phyloP scores from a whole-genome alignment of 2,113 vertebrate genomes.

The Eleginops maclovinus region DNA sequence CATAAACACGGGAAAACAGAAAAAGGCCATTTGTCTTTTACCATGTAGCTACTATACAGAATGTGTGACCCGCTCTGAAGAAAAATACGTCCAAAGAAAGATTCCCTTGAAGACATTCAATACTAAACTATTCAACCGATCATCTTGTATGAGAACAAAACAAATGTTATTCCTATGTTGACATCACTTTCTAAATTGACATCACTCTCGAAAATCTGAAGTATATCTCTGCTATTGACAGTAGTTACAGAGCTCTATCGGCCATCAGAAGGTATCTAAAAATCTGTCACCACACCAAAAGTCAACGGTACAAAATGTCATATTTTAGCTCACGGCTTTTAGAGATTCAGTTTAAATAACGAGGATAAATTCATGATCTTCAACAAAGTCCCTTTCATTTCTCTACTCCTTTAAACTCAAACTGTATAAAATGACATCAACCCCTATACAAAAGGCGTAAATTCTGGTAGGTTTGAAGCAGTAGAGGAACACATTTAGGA shows the following conservation, averaged over 20 bases:
- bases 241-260: slow-evolving; percentile 42
- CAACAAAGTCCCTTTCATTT: not conserved
- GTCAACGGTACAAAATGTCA: slow-evolving; percentile 31
- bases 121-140: slow-evolving; percentile 54
- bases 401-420: not conserved
- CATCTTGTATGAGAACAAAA: slow-evolving; percentile 24
- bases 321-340: not conserved
- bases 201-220: slow-evolving; percentile 47
- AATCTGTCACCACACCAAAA: slow-evolving; percentile 1
- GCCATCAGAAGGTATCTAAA: slow-evolving; percentile 8
- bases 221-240: slow-evolving; percentile 26
- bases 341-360: not conserved
- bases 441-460: slow-evolving; percentile 12
- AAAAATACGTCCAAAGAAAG: slow-evolving; percentile 46
- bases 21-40: slow-evolving; percentile 43
- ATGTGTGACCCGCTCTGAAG: slow-evolving; percentile 57
- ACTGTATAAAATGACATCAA: slow-evolving; percentile 51
- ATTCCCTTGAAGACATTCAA: slow-evolving; percentile 51
- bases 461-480: not conserved
- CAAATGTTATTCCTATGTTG: slow-evolving; percentile 25
- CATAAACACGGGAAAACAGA: slow-evolving; percentile 51
- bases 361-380: not conserved
- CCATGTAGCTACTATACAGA: slow-evolving; percentile 40
- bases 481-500: slow-evolving; percentile 11
- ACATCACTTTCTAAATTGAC: slow-evolving; percentile 70